A percentile compares a stretch with the other conserved stretches of the same genome.
These are phyloP conservation scores for Chiloscyllium punctatum DNA, from an alignment of 2,797 vertebrate species.

Conservation along the genomic window DNA sequence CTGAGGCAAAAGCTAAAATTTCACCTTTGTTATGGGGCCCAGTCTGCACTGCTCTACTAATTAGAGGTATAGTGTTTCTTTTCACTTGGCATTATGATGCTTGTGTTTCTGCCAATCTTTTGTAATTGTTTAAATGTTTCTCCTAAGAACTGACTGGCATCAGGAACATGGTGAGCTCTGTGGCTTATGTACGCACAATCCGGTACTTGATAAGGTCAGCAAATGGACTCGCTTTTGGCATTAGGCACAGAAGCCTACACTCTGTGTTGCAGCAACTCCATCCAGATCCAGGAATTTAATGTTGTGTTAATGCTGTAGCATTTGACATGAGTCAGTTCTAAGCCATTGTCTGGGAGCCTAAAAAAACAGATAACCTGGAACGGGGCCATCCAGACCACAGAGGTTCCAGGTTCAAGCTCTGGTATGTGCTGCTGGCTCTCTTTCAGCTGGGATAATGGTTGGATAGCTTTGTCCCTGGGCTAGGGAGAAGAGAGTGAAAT, in stretches of 20 bases:
- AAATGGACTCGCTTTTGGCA: neutral
- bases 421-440: neutral
- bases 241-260: neutral
- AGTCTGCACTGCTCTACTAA: neutral
- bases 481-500: neutral
- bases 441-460: neutral
- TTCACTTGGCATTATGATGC: neutral
- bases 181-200: neutral
- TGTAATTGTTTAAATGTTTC: neutral
- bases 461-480: neutral
- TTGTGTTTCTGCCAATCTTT: neutral
- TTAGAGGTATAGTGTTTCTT: neutral
- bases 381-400: neutral
- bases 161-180: neutral
- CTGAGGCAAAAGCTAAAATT: neutral
- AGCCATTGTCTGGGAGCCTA: conserved; percentile 8
- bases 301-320: neutral
- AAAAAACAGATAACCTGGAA: conserved; percentile 15
- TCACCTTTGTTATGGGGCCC: neutral
- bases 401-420: conserved; percentile 1
- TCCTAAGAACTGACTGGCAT: neutral
- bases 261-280: neutral
- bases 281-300: neutral
- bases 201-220: neutral
- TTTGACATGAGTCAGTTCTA: conserved; percentile 18